Base-by-base conservation (phyloP, 2,797 vertebrate species). In the Artibeus jamaicensis region DNA sequence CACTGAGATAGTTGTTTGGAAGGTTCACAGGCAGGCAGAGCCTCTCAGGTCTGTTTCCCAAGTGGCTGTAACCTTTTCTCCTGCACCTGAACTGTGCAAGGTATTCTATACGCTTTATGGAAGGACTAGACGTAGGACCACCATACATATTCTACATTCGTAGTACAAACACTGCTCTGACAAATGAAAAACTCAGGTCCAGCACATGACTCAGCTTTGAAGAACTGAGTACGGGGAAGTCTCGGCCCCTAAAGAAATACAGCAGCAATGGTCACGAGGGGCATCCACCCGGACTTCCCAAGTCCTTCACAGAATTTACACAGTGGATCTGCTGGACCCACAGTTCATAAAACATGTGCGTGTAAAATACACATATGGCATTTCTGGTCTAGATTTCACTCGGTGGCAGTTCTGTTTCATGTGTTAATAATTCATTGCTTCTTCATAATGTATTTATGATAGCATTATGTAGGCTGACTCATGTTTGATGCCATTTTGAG, bases 391-490 rank as follows among this genome's bases (percentile, higher is more conserved):
- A 39, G 21, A 37, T 89, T 90, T 91, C 57, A 76, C 59, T 37
- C n/a, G 59, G 78, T 34, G 73, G 78, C 48, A 73, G 77, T 83
- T 93, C 71, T 93, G 16, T 77, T 95, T 94, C 91, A 91, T 74
- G 65, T 76, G 77, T 97, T 67, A 95, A 94, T 97, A 93, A 96
- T 96, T 95, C 70, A 96, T 29, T 81, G 74, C 32, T 50, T 77
- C 94, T 85, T 95, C 85, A 76, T 93, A 76, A 97, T 14, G 29
- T 95, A 95, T 96, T 97, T 85, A 95, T 93, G 91, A 84, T 44
- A 86, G 32, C 46, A 88, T 96, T 93, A 74, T 71, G 34, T 65
- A 85, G 29, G 34, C 34, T 89, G 74, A 97, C 86, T 91, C 88
- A 96, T 70, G 62, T 81, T 73, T 71, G 82, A 95, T 93, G 39